Percentiles rank a stretch among this genome's conserved stretches.
These are phyloP conservation scores for Echinarachnius parma DNA, from an alignment of 53 echinoderm and acorn worm genomes.

Conservation along the genomic window DNA sequence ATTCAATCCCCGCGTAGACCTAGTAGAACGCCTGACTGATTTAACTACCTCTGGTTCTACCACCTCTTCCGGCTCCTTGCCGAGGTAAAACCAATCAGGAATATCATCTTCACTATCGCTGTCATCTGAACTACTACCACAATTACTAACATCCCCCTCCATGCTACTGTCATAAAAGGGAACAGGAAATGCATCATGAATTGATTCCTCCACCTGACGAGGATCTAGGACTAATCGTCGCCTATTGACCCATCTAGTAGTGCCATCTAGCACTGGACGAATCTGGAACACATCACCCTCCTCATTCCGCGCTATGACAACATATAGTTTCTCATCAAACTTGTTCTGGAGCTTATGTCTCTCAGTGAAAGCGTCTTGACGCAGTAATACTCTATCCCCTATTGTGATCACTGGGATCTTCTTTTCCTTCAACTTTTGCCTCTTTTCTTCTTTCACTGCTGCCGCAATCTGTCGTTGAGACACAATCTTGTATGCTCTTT, in stretches of 20 bases:
- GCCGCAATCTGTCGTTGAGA: slow-evolving; percentile 5
- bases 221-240: not conserved
- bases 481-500: slow-evolving; percentile 25
- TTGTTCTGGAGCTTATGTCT: not conserved
- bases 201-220: not conserved
- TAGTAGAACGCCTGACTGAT: not conserved
- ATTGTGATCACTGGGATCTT: not conserved
- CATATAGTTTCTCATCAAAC: not conserved
- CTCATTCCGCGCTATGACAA: not conserved
- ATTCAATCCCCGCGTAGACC: too few relatives aligned
- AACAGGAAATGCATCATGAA: not conserved
- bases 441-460: slow-evolving; percentile 8
- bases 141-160: not conserved
- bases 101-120: too few relatives aligned
- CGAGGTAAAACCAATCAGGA: too few relatives aligned
- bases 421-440: not conserved
- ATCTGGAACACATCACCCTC: not conserved
- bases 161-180: not conserved
- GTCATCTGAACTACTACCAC: too few relatives aligned
- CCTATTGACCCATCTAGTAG: not conserved
- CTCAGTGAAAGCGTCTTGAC: not conserved
- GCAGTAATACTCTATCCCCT: not conserved
- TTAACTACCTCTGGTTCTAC: not conserved
- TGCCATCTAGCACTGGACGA: not conserved
- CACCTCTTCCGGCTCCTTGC: too few relatives aligned